Evolutionary conservation across 2,113 vertebrate genomes (phyloP), one percentile per base, ranked within the genome.

Genomic region (Furnarius figulus): DNA sequence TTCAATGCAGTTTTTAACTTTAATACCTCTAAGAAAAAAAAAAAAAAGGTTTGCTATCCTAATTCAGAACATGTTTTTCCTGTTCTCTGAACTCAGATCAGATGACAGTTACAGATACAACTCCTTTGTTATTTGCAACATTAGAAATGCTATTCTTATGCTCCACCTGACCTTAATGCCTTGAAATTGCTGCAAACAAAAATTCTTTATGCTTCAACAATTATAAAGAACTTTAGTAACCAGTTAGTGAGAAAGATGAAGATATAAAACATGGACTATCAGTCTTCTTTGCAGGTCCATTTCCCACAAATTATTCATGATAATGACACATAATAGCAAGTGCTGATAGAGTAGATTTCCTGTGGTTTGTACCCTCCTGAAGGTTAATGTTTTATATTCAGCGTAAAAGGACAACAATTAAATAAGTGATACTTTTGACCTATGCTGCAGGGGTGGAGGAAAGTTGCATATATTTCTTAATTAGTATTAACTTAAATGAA

Each of bases 221-320:
- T 80, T 42, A 87, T 1, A 4, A 92, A 81, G 61, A 87, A 67
- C 70, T 67, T 74, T 9, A 61, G 44, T 22, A 58, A 85, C 37
- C 25, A 42, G 47, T 52, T 62, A 75, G 30, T 22, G 17, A 79
- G 66, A 71, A 81, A 85, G 39, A 85, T 6, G 71, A 23, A 71
- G n/a, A 39, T 37, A 66, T 12, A 89, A 84, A 91, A 25, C 52
- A 84, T 0, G 1, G 39, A 39, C 81, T 67, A 76, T 61, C 14
- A 28, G 21, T 62, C 74, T 23, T 92, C 59, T 52, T 92, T 63
- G 42, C 71, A 81, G 47, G 73, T 85, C 62, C 8, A 82, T 65
- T 94, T 89, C 81, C 58, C 74, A 94, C 87, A 87, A 95, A 96
- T 95, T 93, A 95, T 94, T 97, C 81, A 96, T 95, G 91, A 86